Evolutionary conservation across 2,888 invertebrate species (phyloP).

Genomic region (Andrena haemorrhoa): DNA sequence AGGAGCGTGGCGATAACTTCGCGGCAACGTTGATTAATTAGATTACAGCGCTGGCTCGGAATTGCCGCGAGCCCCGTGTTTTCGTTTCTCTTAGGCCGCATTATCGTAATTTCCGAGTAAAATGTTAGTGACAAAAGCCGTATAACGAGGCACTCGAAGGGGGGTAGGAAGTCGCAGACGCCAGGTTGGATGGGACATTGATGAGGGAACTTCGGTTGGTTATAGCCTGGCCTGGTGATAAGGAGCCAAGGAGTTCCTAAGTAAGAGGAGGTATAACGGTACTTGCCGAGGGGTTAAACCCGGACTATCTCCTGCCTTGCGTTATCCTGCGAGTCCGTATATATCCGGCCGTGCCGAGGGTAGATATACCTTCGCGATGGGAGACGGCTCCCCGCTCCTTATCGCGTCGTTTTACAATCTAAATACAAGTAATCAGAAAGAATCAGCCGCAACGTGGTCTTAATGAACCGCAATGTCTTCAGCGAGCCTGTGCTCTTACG

Average conservation of each 20-base stretch:
- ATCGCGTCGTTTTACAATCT: conserved; percentile 76
- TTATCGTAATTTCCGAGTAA: conserved; percentile 75
- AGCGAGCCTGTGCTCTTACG: background rate
- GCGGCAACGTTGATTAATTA: conserved; percentile 18
- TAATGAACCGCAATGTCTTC: conserved; percentile 67
- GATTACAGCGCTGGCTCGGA: conserved; percentile 28
- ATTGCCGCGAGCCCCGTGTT: conserved; percentile 35
- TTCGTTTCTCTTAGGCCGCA: conserved; percentile 45
- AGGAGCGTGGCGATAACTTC: background rate
- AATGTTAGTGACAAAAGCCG: conserved; percentile 77
- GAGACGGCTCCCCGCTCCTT: conserved; percentile 66
- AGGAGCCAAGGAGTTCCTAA: conserved; percentile 79
- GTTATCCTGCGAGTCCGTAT: conserved; percentile 74
- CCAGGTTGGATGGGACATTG: conserved; percentile 80
- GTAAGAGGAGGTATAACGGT: conserved; percentile 74
- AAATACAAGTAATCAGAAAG: conserved; percentile 75
- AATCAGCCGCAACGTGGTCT: conserved; percentile 65
- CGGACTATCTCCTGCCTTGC: conserved; percentile 75
- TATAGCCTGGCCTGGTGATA: conserved; percentile 77
- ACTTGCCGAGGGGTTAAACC: conserved; percentile 76
- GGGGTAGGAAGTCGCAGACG: conserved; percentile 75
- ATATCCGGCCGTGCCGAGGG: conserved; percentile 72
- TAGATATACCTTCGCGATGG: conserved; percentile 65
- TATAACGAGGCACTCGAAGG: conserved; percentile 73
- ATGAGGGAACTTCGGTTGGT: conserved; percentile 82